phyloP scores from a whole-genome alignment of 2,113 vertebrate species.

The Microtus ochrogaster region DNA sequence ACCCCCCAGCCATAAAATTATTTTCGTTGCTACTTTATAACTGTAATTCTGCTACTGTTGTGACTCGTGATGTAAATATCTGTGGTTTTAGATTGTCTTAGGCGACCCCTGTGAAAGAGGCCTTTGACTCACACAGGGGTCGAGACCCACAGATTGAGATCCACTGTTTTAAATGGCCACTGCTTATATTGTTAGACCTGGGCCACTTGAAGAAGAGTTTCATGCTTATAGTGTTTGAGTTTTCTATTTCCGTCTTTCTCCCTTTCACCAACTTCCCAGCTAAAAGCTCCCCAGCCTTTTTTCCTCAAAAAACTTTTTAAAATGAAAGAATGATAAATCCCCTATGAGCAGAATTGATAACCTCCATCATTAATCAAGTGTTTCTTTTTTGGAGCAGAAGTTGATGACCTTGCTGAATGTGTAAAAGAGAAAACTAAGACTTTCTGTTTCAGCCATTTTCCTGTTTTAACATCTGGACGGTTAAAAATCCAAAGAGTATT shows the following conservation, averaged over 20 bases:
- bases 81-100: neutral
- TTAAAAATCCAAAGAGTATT: slow-evolving; percentile 27
- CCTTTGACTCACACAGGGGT: neutral
- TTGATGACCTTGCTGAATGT: neutral
- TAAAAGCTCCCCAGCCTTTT: neutral
- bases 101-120: neutral
- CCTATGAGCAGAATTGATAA: neutral
- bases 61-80: neutral
- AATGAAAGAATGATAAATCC: slow-evolving; percentile 59
- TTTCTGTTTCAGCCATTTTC: slow-evolving; percentile 12
- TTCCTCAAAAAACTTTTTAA: neutral
- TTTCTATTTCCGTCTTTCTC: slow-evolving; percentile 25
- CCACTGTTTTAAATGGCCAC: neutral
- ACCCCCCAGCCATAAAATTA: neutral
- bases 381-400: neutral
- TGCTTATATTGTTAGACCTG: neutral
- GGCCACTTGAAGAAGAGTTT: neutral
- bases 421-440: slow-evolving; percentile 17
- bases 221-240: neutral
- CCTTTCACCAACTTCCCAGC: neutral
- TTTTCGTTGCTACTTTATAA: neutral
- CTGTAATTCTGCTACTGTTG: neutral
- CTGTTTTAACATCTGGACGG: neutral
- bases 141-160: neutral
- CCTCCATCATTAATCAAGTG: neutral